Conservation (phyloP, 2,888 invertebrate genomes). For the Steinernema hermaphroditum region DNA sequence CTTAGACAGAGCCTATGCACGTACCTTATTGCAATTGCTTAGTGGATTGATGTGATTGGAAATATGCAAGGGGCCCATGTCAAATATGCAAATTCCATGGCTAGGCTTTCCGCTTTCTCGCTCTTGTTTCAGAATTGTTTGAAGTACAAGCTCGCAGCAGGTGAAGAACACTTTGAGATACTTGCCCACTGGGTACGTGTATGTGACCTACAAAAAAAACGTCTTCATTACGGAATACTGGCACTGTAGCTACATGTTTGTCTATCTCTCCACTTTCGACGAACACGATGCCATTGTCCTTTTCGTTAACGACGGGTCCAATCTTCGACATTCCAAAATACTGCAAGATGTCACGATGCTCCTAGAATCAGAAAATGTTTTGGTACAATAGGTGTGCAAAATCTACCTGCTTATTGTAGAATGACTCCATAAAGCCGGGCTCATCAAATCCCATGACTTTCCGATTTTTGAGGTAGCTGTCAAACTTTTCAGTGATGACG, state of each 20-base stretch:
- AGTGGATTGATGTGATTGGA: conserved; percentile 46
- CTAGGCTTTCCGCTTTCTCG: conserved; percentile 41
- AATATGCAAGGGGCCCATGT: conserved; percentile 46
- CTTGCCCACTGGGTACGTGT: conserved; percentile 44
- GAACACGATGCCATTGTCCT: conserved; percentile 48
- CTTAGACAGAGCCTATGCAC: not conserved
- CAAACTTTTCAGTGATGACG: conserved; percentile 42
- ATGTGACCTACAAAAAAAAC: conserved; percentile 40
- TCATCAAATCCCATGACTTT: conserved; percentile 45
- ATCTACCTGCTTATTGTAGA: conserved; percentile 33
- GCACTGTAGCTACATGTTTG: not conserved
- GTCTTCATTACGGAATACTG: not conserved
- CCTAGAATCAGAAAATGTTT: conserved; percentile 8
- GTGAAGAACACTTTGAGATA: conserved; percentile 47
- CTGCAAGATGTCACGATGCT: conserved; percentile 32
- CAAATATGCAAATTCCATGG: conserved; percentile 52
- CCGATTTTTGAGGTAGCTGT: conserved; percentile 45
- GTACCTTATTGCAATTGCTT: conserved; percentile 41
- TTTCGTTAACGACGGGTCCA: conserved; percentile 20
- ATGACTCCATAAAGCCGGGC: conserved; percentile 31
- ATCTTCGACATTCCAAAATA: conserved; percentile 37
- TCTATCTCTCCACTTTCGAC: conserved; percentile 43
- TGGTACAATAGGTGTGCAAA: not conserved
- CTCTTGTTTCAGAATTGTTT: conserved; percentile 44
- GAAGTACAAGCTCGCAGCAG: conserved; percentile 48